phyloP scores from a whole-genome alignment of 92 coral and sea anemone genomes.

The Porites cylindrica region DNA sequence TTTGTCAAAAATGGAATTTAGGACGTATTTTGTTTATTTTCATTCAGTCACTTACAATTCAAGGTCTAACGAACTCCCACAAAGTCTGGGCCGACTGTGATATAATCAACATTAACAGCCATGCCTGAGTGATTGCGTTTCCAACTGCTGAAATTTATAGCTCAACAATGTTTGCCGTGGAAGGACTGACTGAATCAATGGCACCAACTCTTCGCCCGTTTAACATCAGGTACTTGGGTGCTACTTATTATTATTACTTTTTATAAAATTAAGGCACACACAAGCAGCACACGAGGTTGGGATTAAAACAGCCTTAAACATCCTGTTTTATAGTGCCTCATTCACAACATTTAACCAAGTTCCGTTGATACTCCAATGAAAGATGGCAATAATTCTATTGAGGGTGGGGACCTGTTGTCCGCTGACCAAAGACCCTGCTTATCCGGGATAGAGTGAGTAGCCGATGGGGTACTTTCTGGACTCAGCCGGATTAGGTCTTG shows the following conservation, averaged over 20 bases:
- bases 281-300: too few relatives aligned
- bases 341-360: slow-evolving; percentile 77
- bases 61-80: too few relatives aligned
- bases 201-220: slow-evolving; percentile 74
- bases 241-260: not conserved
- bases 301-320: too few relatives aligned
- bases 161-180: slow-evolving; percentile 86
- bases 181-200: slow-evolving; percentile 82
- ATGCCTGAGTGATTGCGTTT: slow-evolving; percentile 67
- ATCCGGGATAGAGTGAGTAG: slow-evolving; percentile 51
- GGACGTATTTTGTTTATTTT: too few relatives aligned
- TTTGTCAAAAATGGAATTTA: too few relatives aligned
- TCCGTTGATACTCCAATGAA: slow-evolving; percentile 49
- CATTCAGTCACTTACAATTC: too few relatives aligned
- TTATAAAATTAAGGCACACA: too few relatives aligned
- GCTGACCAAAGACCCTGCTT: slow-evolving; percentile 73
- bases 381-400: not conserved
- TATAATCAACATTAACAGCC: slow-evolving; percentile 80
- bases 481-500: slow-evolving; percentile 23
- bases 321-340: too few relatives aligned
- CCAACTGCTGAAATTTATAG: slow-evolving; percentile 75
- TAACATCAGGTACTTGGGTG: slow-evolving; percentile 59
- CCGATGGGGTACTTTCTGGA: slow-evolving; percentile 11
- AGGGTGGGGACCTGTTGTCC: slow-evolving; percentile 13
- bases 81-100: not conserved